phyloP scores from a whole-genome alignment of 1,140 invertebrate species.

The Trichoplusia ni region DNA sequence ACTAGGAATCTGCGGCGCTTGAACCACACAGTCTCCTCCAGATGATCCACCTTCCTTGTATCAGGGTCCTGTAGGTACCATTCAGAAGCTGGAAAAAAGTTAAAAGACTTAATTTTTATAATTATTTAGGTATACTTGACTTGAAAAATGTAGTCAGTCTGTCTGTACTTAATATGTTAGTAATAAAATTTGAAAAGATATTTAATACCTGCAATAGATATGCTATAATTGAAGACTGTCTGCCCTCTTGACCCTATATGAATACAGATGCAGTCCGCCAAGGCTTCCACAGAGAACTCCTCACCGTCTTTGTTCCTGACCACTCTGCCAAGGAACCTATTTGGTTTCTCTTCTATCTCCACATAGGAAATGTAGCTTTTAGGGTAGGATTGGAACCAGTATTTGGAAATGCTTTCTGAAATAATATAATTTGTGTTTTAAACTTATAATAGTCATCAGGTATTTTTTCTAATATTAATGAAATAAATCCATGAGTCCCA shows the following conservation, averaged over 20 bases:
- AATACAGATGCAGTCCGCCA: conserved; percentile 70
- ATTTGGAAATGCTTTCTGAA: conserved; percentile 53
- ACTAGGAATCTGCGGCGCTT: conserved; percentile 91
- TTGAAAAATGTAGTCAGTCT: too few species aligned
- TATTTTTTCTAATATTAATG: too few species aligned
- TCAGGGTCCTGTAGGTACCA: conserved; percentile 80
- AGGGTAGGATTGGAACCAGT: conserved; percentile 61
- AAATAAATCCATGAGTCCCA: too few species aligned
- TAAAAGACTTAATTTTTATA: background rate
- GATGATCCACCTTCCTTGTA: conserved; percentile 60
- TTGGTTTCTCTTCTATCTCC: conserved; percentile 48
- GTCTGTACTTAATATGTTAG: background rate
- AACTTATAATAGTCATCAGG: background rate
- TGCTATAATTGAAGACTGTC: conserved; percentile 81
- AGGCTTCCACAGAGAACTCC: conserved; percentile 39
- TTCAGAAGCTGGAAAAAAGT: conserved; percentile 62
- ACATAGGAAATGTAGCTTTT: conserved; percentile 57
- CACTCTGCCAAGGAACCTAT: conserved; percentile 59
- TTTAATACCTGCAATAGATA: conserved; percentile 76
- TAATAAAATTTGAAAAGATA: too few species aligned
- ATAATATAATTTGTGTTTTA: conserved; percentile 24
- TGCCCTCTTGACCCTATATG: conserved; percentile 80
- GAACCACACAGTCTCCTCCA: conserved; percentile 83
- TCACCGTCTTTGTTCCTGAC: conserved; percentile 49
- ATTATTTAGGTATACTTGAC: background rate